phyloP scores from a whole-genome alignment of 2,113 vertebrate species.

The Dromas ardeola region DNA sequence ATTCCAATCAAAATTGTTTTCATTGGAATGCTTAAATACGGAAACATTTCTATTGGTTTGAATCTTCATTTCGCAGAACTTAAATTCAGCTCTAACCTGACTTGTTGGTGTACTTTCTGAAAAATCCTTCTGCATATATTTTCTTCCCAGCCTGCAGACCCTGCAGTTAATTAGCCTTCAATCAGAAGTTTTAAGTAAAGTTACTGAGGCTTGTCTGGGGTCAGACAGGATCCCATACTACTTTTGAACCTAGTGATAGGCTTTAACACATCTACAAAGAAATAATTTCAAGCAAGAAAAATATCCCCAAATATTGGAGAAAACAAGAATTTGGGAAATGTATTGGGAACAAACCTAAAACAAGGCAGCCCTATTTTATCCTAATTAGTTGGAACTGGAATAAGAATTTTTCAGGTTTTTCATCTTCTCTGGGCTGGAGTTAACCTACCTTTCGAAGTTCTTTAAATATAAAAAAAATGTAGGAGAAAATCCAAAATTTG shows the following conservation, averaged over 20 bases:
- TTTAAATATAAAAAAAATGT: not conserved
- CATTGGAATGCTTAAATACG: constrained; percentile 30
- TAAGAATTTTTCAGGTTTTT: not conserved
- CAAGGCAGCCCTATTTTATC: not conserved
- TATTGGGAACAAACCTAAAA: not conserved
- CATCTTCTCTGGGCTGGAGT: not conserved
- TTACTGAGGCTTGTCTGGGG: not conserved
- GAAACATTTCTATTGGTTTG: constrained; percentile 45
- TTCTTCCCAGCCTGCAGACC: not conserved
- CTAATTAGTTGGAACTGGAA: not conserved
- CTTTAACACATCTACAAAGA: not conserved
- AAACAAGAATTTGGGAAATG: not conserved
- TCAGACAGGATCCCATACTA: not conserved
- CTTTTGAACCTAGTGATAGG: not conserved
- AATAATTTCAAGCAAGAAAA: not conserved
- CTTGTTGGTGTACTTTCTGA: not conserved
- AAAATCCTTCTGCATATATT: not conserved
- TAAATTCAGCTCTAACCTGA: constrained; percentile 19
- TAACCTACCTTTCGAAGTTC: not conserved
- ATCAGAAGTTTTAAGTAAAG: not conserved
- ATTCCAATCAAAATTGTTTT: constrained; percentile 61
- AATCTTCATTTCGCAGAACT: constrained; percentile 40
- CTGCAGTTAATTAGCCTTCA: not conserved
- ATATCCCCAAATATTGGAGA: not conserved
- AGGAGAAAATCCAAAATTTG: not conserved